A percentile compares a stretch with the other conserved stretches of the same genome.
Evolutionary conservation across 2,113 vertebrate species (phyloP).

Genomic region (Corythaixoides concolor): DNA sequence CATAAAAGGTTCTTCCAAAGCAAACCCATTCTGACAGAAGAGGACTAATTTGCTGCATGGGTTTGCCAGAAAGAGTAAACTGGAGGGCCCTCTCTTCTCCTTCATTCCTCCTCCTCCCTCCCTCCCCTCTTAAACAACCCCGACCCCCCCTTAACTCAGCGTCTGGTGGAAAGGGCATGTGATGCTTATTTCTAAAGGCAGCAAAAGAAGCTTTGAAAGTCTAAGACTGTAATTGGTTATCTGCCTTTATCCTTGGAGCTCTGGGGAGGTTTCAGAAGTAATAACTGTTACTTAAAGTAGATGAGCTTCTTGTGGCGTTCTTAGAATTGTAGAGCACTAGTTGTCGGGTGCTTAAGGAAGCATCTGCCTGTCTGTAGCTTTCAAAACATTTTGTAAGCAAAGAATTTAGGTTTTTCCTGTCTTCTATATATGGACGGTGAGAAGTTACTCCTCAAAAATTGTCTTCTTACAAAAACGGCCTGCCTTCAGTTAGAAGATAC

Average conservation of each 20-base stretch:
- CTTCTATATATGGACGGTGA: not conserved
- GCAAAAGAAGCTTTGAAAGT: slow-evolving; percentile 69
- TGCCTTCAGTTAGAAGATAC: not conserved
- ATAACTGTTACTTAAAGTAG: slow-evolving; percentile 78
- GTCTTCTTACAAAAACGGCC: not conserved
- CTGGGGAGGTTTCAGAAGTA: slow-evolving; percentile 73
- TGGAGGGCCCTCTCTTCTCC: not conserved
- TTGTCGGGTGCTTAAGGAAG: not conserved
- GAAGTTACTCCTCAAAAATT: not conserved
- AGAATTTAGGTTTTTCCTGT: slow-evolving; percentile 6
- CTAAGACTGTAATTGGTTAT: slow-evolving; percentile 79
- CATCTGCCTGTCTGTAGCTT: slow-evolving; percentile 51
- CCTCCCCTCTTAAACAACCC: not conserved
- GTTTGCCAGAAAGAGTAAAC: not conserved
- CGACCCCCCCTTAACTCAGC: not conserved
- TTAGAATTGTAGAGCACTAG: not conserved
- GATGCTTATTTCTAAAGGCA: slow-evolving; percentile 67
- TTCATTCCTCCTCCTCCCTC: not conserved
- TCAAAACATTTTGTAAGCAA: slow-evolving; percentile 42
- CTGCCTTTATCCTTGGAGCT: slow-evolving; percentile 72
- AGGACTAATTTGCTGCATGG: not conserved
- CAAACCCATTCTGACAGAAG: not conserved
- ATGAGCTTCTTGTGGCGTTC: slow-evolving; percentile 71
- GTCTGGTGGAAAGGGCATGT: slow-evolving; percentile 51
- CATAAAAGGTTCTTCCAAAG: not conserved